Conservation (phyloP, 2,888 invertebrate genomes). For the Eulithis prunata region DNA sequence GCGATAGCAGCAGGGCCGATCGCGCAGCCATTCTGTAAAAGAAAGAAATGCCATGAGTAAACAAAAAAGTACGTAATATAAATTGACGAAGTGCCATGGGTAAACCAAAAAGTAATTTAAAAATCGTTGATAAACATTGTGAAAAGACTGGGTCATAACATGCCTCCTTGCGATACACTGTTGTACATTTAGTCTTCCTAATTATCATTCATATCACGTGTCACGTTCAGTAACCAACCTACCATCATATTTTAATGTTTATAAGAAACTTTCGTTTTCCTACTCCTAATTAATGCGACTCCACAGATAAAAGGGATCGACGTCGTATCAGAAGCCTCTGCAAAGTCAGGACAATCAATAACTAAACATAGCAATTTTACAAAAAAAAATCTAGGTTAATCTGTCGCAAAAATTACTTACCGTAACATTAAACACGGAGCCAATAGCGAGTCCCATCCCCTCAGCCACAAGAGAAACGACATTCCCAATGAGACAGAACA, state of each 20-base stretch:
- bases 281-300: not conserved
- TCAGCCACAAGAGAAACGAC: slow-evolving; percentile 90
- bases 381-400: not conserved
- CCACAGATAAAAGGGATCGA: not conserved
- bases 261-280: not conserved
- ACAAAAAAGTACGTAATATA: too few relatives aligned
- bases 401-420: slow-evolving; percentile 65
- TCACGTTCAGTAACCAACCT: not conserved
- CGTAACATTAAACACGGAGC: slow-evolving; percentile 87
- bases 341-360: not conserved
- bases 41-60: slow-evolving; percentile 7
- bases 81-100: not conserved
- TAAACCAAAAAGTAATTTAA: not conserved
- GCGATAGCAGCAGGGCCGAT: slow-evolving; percentile 87
- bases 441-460: slow-evolving; percentile 91
- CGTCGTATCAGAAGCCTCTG: slow-evolving; percentile 7
- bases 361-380: not conserved
- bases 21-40: slow-evolving; percentile 87
- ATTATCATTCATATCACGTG: not conserved
- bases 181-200: not conserved
- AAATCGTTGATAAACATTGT: not conserved
- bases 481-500: slow-evolving; percentile 87
- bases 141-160: not conserved
- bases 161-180: slow-evolving; percentile 11
- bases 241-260: not conserved